Percentiles rank a stretch among this genome's conserved stretches.
phyloP scores from a whole-genome alignment of 2,113 vertebrate species.

The Psittacula cyanocephala region DNA sequence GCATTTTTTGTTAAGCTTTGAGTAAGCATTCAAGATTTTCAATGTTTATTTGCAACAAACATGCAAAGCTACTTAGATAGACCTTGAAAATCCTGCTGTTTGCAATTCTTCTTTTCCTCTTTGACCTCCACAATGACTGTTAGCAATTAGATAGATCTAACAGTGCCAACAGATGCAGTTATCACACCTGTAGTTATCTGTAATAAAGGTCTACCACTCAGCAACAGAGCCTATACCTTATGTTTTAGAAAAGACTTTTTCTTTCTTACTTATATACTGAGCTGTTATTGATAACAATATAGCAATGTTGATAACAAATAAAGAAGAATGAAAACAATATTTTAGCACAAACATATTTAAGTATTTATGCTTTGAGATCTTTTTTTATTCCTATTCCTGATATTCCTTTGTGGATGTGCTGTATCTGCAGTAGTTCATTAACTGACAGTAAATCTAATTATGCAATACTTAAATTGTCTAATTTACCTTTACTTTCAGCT shows the following conservation, averaged over 20 bases:
- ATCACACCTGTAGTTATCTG: neutral
- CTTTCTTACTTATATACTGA: neutral
- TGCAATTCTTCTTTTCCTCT: neutral
- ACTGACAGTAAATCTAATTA: conserved; percentile 58
- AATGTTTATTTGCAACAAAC: neutral
- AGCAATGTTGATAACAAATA: neutral
- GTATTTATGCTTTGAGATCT: neutral
- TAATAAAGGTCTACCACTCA: neutral
- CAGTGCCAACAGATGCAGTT: neutral
- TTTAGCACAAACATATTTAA: neutral
- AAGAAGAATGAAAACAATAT: neutral
- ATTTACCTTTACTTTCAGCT: conserved; percentile 65
- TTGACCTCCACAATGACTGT: neutral
- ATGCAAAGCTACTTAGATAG: neutral
- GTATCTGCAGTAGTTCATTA: conserved; percentile 50
- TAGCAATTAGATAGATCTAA: neutral
- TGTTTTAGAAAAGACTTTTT: neutral
- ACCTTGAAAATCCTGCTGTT: neutral
- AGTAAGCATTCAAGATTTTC: neutral
- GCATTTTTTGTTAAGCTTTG: neutral
- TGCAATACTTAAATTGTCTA: conserved; percentile 37
- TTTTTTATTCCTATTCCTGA: neutral
- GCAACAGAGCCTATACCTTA: neutral
- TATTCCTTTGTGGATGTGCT: conserved; percentile 32
- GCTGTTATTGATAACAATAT: neutral